A percentile compares a stretch with the other conserved stretches of the same genome.
These are phyloP conservation scores for Bombus waltoni DNA, from an alignment of 1,140 invertebrate genomes.

Conservation along the genomic window DNA sequence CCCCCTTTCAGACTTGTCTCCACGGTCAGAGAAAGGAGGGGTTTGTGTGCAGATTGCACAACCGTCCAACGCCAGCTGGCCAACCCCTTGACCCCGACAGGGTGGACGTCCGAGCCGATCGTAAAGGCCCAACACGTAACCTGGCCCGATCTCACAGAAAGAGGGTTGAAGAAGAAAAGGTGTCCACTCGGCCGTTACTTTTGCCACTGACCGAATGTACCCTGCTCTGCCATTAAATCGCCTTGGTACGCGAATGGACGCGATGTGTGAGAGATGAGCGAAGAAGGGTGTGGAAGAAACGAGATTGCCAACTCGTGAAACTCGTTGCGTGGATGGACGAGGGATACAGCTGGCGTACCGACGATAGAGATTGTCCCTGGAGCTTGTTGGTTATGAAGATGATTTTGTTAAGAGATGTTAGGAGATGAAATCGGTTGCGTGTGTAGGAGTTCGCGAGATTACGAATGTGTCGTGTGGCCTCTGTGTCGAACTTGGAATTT, in stretches of 20 bases:
- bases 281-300: constrained; percentile 1
- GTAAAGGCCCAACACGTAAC: constrained; percentile 58
- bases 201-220: constrained; percentile 41
- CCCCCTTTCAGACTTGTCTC: constrained; percentile 25
- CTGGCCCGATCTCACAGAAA: constrained; percentile 50
- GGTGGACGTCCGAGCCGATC: constrained; percentile 59
- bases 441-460: neutral
- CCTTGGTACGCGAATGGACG: neutral
- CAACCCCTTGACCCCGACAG: constrained; percentile 73
- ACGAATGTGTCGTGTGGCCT: too few relatives aligned
- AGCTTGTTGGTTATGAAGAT: neutral
- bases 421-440: neutral
- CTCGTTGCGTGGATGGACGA: neutral
- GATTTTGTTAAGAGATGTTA: neutral
- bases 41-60: constrained; percentile 70
- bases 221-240: constrained; percentile 38
- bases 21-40: constrained; percentile 53
- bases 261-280: neutral
- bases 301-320: neutral
- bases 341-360: neutral
- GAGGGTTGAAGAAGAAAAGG: constrained; percentile 67
- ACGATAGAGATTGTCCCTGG: too few relatives aligned
- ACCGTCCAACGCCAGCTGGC: constrained; percentile 73
- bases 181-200: constrained; percentile 62
- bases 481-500: too few relatives aligned